phyloP scores from a whole-genome alignment of 2,888 invertebrate species.

The Erannis defoliaria region DNA sequence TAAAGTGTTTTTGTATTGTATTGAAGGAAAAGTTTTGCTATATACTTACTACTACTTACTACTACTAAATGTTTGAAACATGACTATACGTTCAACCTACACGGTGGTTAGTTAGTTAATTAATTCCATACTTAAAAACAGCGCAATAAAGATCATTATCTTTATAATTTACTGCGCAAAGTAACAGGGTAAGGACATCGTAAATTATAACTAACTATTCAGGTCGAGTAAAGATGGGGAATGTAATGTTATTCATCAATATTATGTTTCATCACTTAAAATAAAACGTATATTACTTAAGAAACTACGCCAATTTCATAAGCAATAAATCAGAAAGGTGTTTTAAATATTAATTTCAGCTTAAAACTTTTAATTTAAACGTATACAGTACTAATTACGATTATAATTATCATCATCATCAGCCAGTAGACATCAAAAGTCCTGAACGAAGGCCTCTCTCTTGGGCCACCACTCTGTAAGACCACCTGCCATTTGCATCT shows the following conservation, averaged over 20 bases:
- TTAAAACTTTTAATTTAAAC: too few species aligned
- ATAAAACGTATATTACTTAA: too few species aligned
- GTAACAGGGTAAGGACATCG: constrained; percentile 70
- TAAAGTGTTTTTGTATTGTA: too few species aligned
- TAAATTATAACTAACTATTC: constrained; percentile 61
- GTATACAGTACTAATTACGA: too few species aligned
- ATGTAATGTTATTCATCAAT: constrained; percentile 17
- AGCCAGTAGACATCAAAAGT: too few species aligned
- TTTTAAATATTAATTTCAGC: too few species aligned
- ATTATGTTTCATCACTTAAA: background rate
- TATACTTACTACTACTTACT: background rate
- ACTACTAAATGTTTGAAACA: background rate
- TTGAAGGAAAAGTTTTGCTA: background rate
- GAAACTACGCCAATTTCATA: too few species aligned
- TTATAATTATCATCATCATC: too few species aligned
- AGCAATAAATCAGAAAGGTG: too few species aligned
- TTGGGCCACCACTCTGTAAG: too few species aligned
- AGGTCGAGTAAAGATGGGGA: constrained; percentile 31
- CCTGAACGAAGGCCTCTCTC: too few species aligned
- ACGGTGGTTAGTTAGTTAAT: constrained; percentile 20
- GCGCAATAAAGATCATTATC: constrained; percentile 58
- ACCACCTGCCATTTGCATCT: too few species aligned
- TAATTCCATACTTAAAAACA: constrained; percentile 28
- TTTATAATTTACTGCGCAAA: constrained; percentile 62
- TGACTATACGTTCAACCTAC: background rate